phyloP scores from a whole-genome alignment of 2,113 vertebrate genomes.

The Mobula birostris region DNA sequence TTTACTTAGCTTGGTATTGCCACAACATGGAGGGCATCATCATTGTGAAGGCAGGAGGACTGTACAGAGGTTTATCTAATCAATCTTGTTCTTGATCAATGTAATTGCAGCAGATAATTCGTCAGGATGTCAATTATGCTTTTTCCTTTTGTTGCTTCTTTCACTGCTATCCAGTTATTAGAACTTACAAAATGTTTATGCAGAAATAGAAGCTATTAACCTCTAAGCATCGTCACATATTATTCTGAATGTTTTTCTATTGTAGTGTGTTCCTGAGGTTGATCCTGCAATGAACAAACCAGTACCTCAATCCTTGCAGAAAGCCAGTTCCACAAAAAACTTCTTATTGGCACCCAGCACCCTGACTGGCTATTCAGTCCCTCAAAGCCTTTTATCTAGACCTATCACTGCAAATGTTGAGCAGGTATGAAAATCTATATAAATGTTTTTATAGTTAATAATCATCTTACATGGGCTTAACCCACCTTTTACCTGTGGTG shows the following conservation, averaged over 20 bases:
- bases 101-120: too few relatives aligned
- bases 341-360: constrained; percentile 50
- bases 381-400: constrained; percentile 63
- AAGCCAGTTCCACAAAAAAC: constrained; percentile 54
- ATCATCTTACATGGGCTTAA: background rate
- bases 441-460: background rate
- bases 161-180: background rate
- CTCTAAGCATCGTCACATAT: background rate
- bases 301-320: constrained; percentile 62
- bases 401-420: constrained; percentile 84
- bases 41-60: too few relatives aligned
- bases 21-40: too few relatives aligned
- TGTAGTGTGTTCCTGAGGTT: constrained; percentile 74
- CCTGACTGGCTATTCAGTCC: constrained; percentile 49
- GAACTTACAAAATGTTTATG: background rate
- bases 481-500: background rate
- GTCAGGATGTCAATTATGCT: too few relatives aligned
- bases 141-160: too few relatives aligned
- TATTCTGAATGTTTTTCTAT: constrained; percentile 41
- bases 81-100: too few relatives aligned
- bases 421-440: constrained; percentile 64
- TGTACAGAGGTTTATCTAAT: too few relatives aligned
- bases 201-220: background rate
- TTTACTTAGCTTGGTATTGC: too few relatives aligned
- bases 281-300: constrained; percentile 72